Base-by-base conservation (phyloP, 2,113 vertebrate species). In the Ursus arctos region DNA sequence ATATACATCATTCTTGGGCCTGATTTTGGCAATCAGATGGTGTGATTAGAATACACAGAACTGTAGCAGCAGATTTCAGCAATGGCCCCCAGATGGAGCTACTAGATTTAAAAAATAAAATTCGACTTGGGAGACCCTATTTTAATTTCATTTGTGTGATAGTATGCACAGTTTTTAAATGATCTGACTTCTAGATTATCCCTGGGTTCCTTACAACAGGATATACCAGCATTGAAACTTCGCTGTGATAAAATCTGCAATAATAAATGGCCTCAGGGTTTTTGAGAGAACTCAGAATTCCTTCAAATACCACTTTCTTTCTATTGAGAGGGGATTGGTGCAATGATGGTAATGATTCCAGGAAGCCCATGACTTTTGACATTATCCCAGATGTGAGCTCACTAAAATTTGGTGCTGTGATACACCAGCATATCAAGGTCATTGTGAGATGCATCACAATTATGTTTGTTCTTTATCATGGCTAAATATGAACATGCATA, bases 61-160 rank as follows among this genome's bases (percentile, higher is more conserved):
- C 16, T 33, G 11, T 7, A 76, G 11, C 19, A 79, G 65, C 24
- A 85, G 69, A 65, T 88, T 97, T 96, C 96, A 95, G 13, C 18
- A n/a, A 2, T 88, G 69, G 92, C 61, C 55, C 71, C 87, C 77
- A 97, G 89, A 72, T 98, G 93, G 69, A 83, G 72, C 63, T 65
- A 82, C 61, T 26, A 72, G 88, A 91, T 97, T 98, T 97, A 19
- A 92, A 91, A 92, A 85, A n/a, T 82, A 61, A 59, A 43, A 93
- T 94, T 0, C 0, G 14, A 21, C 4, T 91, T 92, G 21, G 28
- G 28, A 76, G 14, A 89, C 7, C 28, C 40, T 33, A 72, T 88
- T 96, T 90, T 40, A 74, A 49, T 71, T 94, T 69, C 11, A 91
- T 86, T 79, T 76, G 13, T 61, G 8, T 74, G 7, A 28, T 93